phyloP scores from a whole-genome alignment of 2,888 invertebrate genomes.

The Nemoura dubitans region DNA sequence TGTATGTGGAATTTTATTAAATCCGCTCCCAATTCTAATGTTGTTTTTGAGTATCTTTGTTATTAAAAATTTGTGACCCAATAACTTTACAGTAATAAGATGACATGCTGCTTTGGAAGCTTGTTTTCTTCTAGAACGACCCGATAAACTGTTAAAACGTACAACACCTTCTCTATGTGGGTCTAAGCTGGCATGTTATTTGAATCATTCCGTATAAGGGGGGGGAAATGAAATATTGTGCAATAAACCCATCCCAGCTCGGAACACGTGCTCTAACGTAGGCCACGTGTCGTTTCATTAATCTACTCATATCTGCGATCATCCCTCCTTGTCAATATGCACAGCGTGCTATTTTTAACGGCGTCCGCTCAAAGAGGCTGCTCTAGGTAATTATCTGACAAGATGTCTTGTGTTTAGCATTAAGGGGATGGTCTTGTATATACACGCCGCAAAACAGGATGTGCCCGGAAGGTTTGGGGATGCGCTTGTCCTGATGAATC shows the following conservation, averaged over 20 bases:
- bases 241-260: background rate
- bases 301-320: slow-evolving; percentile 7
- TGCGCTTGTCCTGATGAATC: background rate
- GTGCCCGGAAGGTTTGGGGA: background rate
- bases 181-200: background rate
- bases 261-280: background rate
- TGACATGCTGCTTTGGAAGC: background rate
- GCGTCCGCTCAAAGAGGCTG: background rate
- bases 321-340: background rate
- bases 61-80: background rate
- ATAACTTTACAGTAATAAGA: background rate
- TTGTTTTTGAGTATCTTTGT: background rate
- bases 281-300: background rate
- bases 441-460: background rate
- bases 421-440: background rate
- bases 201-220: background rate
- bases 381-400: background rate
- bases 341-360: background rate
- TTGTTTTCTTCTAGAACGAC: background rate
- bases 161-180: too few species aligned
- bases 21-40: too few species aligned
- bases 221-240: background rate
- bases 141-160: background rate
- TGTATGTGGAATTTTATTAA: too few species aligned
- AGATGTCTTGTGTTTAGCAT: background rate